phyloP scores from a whole-genome alignment of 1,140 invertebrate species.

The Sipha flava region DNA sequence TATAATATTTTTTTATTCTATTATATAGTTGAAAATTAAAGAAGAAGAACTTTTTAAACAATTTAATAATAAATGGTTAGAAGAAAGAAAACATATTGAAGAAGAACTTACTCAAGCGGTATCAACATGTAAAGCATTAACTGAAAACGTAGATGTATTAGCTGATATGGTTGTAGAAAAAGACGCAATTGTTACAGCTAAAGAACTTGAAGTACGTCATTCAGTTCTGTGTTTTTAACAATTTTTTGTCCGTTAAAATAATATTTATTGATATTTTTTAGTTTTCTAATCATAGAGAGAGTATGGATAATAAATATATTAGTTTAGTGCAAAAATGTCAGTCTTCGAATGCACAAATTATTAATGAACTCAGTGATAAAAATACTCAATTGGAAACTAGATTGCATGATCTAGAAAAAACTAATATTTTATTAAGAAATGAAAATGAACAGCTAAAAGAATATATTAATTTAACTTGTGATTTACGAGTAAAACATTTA shows the following conservation, averaged over 20 bases:
- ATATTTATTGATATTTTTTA: not conserved
- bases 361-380: not conserved
- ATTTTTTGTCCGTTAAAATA: not conserved
- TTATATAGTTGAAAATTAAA: not conserved
- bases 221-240: not conserved
- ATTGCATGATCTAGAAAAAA: not conserved
- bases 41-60: not conserved
- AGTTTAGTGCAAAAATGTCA: not conserved
- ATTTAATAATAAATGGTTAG: not conserved
- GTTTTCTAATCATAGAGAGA: not conserved
- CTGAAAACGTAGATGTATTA: not conserved
- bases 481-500: not conserved
- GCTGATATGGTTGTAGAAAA: not conserved
- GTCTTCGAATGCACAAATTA: not conserved
- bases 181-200: no score
- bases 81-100: not conserved
- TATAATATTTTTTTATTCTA: not conserved
- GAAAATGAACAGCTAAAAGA: not conserved
- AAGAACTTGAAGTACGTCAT: not conserved
- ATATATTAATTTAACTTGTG: not conserved
- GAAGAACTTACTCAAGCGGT: not conserved
- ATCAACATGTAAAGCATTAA: not conserved
- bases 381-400: not conserved
- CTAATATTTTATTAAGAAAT: not conserved
- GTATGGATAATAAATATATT: not conserved